A percentile compares a stretch with the other conserved stretches of the same genome.
These are phyloP conservation scores for Agonopterix heracliana DNA, from an alignment of 2,888 invertebrate genomes.

Conservation along the genomic window DNA sequence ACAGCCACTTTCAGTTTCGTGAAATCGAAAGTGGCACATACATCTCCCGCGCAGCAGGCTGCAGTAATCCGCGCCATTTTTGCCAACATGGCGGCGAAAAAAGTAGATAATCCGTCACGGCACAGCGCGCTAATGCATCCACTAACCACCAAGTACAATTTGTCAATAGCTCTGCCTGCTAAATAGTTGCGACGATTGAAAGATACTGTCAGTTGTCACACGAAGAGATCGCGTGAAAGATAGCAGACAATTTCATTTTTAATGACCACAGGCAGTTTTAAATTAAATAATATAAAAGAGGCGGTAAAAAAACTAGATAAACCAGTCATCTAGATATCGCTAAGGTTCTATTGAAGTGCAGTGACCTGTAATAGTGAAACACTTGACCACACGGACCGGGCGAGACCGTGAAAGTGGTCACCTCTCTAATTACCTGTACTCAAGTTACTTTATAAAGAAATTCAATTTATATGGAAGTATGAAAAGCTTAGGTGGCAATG, in stretches of 20 bases:
- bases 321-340: constrained; percentile 3
- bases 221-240: background rate
- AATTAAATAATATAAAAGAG: background rate
- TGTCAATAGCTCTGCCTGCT: constrained; percentile 39
- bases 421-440: constrained; percentile 51
- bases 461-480: constrained; percentile 9
- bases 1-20: constrained; percentile 70
- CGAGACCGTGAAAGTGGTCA: constrained; percentile 53
- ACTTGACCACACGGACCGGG: constrained; percentile 42
- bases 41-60: constrained; percentile 49
- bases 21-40: constrained; percentile 67
- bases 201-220: background rate
- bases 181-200: background rate
- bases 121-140: constrained; percentile 31
- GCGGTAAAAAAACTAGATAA: background rate
- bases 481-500: constrained; percentile 8
- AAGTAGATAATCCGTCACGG: constrained; percentile 61
- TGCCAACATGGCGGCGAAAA: constrained; percentile 57
- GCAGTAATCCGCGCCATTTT: constrained; percentile 46
- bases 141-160: constrained; percentile 31
- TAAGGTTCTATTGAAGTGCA: constrained; percentile 32
- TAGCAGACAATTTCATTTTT: background rate
- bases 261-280: background rate
- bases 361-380: constrained; percentile 57
- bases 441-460: background rate